These are phyloP conservation scores for Agrotis exclamationis DNA, from an alignment of 2,888 invertebrate species.

Conservation along the genomic window DNA sequence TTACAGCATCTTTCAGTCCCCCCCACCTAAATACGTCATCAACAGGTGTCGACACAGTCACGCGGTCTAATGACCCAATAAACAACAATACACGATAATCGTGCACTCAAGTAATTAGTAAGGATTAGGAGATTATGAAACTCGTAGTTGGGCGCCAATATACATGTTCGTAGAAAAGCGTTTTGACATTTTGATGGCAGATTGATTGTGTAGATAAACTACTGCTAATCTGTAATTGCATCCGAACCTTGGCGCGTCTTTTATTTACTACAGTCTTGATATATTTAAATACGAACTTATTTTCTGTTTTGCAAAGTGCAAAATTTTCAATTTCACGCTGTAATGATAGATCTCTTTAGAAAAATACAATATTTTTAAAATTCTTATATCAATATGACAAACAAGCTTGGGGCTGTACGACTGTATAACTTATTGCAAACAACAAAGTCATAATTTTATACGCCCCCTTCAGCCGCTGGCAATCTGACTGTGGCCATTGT, in stretches of 20 bases:
- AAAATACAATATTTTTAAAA: conserved; percentile 21
- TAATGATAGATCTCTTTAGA: conserved; percentile 17
- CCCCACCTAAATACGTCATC: conserved; percentile 15
- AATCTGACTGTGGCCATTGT: conserved; percentile 6
- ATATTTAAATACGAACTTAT: background rate
- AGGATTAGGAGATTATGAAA: conserved; percentile 52
- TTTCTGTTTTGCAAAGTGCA: background rate
- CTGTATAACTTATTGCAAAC: conserved; percentile 27
- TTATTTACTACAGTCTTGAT: background rate
- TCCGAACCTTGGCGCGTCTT: conserved; percentile 4
- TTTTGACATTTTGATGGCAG: conserved; percentile 27
- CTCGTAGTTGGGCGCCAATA: conserved; percentile 43
- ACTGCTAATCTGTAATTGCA: conserved; percentile 29
- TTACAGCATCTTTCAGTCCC: conserved; percentile 11
- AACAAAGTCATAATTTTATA: conserved; percentile 51
- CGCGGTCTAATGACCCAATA: conserved; percentile 63
- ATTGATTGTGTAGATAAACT: conserved; percentile 23
- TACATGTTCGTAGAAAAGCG: conserved; percentile 28
- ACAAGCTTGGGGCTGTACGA: conserved; percentile 30
- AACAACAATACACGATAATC: conserved; percentile 58
- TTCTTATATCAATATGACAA: conserved; percentile 17
- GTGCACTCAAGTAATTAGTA: conserved; percentile 52
- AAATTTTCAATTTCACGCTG: background rate
- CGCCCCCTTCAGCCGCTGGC: conserved; percentile 35
- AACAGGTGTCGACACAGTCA: conserved; percentile 52